Evolutionary conservation across 2,113 vertebrate species (phyloP).

Genomic region (Microtus montanus): DNA sequence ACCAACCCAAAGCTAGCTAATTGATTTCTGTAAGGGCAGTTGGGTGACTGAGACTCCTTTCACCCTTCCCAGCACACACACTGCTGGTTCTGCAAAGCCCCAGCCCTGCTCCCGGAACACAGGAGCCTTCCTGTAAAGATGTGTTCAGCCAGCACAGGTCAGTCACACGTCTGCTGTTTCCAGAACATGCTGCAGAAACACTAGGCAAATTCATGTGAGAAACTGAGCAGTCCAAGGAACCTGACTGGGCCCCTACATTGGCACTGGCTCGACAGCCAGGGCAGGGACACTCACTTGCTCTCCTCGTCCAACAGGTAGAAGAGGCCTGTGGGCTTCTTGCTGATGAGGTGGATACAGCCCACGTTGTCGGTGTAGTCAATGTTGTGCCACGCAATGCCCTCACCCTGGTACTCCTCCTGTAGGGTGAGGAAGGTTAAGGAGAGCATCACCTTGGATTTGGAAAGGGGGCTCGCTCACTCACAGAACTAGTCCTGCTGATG

Average conservation of each 20-base stretch:
- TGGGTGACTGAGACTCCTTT: background rate
- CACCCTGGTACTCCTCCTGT: constrained; percentile 97
- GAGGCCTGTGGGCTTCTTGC: constrained; percentile 98
- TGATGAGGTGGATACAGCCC: constrained; percentile 97
- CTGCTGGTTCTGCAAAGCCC: background rate
- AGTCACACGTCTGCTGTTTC: fast-evolving
- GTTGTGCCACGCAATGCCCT: constrained; percentile 98
- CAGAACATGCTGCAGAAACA: background rate
- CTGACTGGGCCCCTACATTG: too few relatives aligned
- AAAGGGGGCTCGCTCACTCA: background rate
- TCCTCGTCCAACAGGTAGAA: constrained; percentile 98
- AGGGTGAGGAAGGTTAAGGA: background rate
- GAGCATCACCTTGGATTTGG: background rate
- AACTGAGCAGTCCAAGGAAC: too few relatives aligned
- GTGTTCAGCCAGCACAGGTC: background rate
- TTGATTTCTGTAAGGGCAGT: background rate
- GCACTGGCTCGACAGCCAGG: background rate
- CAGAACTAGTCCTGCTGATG: background rate
- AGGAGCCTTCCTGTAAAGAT: fast-evolving
- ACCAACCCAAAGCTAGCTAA: too few relatives aligned
- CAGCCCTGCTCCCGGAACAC: background rate
- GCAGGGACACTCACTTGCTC: constrained; percentile 93
- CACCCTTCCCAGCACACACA: too few relatives aligned
- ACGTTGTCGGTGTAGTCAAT: constrained; percentile 99
- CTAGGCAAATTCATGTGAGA: background rate